Evolutionary conservation across 2,797 vertebrate genomes (phyloP), one percentile per base, ranked within the genome.

Genomic region (Schizothorax lantsangensis): DNA sequence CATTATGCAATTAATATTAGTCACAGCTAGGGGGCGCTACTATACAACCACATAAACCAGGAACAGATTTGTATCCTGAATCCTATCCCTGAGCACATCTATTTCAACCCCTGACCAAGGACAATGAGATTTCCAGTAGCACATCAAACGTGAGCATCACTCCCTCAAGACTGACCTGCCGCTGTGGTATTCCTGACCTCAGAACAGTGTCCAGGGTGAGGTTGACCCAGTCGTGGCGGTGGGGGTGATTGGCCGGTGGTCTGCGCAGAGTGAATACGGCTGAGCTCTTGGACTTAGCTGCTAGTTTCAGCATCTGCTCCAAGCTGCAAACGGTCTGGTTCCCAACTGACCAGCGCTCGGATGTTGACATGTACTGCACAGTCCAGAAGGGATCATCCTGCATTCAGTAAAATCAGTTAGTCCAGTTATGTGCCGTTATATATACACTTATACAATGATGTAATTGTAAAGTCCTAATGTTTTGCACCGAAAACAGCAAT

Each of bases 361-460:
- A 90, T 0, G 62, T 77, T 0, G 97, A 96, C 88, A 99, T 93
- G 2, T 91, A 93, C 59, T 91, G 78, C 0, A 92, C 97, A 0
- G 94, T 97, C 97, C 98, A 97, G 93, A 97, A 99, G 47, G 98
- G 98, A 91, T 99, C 97, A 0, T 95, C 94, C 98, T 99, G 91
- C 7, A 2, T 78, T 78, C 54, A 21, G 54, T 43, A n/a, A 75
- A 30, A 57, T 36, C 45, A 38, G 26, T 69, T 54, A 73, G 52
- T 52, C 17, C 23, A 69, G 33, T 14, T 33, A 33, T 81, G 21
- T 45, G 30, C 19, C 2, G 5, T 23, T 54, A 36, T 36, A 54
- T 2, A 6, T 12, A 54, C 19, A 54, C 19, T 21, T 75, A 33
- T 12, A 36, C 30, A 59, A 59, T 23, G n/a, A 59, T 10, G 9